A percentile compares a stretch with the other conserved stretches of the same genome.
These are phyloP conservation scores for Arizona elegans DNA, from an alignment of 2,113 vertebrate species.

Conservation along the genomic window DNA sequence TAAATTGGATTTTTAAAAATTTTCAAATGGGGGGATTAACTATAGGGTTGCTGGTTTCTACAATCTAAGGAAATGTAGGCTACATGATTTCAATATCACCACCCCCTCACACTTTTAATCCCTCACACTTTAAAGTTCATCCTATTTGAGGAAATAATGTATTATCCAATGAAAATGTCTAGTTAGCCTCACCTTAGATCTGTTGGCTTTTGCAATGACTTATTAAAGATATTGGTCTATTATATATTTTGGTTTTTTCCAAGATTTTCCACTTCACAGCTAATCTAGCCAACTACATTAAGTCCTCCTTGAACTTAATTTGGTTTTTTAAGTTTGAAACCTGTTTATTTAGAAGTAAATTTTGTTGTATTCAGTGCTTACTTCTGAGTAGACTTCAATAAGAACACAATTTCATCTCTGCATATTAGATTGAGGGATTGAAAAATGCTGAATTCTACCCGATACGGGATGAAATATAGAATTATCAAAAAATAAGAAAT, in stretches of 20 bases:
- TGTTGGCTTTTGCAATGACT: not conserved
- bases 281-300: not conserved
- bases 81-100: not conserved
- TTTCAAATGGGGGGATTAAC: not conserved
- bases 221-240: not conserved
- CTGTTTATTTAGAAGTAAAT: not conserved
- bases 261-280: not conserved
- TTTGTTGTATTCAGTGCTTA: not conserved
- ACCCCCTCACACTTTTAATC: not conserved
- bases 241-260: not conserved
- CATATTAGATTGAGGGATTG: slow-evolving; percentile 39
- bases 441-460: slow-evolving; percentile 38
- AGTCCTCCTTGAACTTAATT: not conserved
- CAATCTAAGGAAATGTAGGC: not conserved
- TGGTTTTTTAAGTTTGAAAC: not conserved
- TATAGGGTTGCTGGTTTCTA: not conserved
- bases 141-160: not conserved
- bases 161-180: not conserved
- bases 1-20: not conserved
- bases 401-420: slow-evolving; percentile 38
- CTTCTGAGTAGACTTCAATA: not conserved
- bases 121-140: not conserved
- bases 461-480: not conserved
- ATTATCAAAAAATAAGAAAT: slow-evolving; percentile 29
- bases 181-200: not conserved